Conservation (phyloP, 2,888 invertebrate species). For the Dicycla oo region DNA sequence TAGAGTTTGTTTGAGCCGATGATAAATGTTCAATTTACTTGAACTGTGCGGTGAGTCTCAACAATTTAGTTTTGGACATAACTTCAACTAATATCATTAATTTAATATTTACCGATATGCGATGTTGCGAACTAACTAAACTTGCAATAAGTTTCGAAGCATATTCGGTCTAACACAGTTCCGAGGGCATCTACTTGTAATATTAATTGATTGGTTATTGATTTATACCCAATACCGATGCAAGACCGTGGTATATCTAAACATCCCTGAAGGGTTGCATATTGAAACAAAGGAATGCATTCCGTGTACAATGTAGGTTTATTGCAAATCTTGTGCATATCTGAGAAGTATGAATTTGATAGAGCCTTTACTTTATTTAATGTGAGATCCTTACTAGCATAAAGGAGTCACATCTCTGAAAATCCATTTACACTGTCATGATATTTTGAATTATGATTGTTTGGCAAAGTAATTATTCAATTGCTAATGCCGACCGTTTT, state of each 20-base stretch:
- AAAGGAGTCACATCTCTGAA: neutral
- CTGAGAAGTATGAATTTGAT: neutral
- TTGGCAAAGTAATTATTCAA: conserved; percentile 44
- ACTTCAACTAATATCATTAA: conserved; percentile 48
- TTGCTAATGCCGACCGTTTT: conserved; percentile 42
- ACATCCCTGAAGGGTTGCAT: neutral
- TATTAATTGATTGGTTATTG: conserved; percentile 51
- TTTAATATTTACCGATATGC: conserved; percentile 54
- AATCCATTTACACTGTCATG: conserved; percentile 6
- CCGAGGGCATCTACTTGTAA: conserved; percentile 24
- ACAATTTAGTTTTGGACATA: conserved; percentile 43
- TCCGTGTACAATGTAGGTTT: neutral
- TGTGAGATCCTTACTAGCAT: neutral
- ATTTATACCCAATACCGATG: conserved; percentile 18
- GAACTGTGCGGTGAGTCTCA: conserved; percentile 35
- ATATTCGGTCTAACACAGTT: conserved; percentile 49
- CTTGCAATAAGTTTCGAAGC: conserved; percentile 54
- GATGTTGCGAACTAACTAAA: conserved; percentile 50
- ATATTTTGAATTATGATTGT: neutral
- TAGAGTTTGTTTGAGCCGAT: conserved; percentile 31
- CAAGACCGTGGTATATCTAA: conserved; percentile 1
- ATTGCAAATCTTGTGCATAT: neutral
- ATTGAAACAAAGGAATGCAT: conserved; percentile 11
- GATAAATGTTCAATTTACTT: conserved; percentile 46
- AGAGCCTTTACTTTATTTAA: neutral